Base-by-base conservation (phyloP, 2,113 vertebrate genomes). In the Calypte anna region DNA sequence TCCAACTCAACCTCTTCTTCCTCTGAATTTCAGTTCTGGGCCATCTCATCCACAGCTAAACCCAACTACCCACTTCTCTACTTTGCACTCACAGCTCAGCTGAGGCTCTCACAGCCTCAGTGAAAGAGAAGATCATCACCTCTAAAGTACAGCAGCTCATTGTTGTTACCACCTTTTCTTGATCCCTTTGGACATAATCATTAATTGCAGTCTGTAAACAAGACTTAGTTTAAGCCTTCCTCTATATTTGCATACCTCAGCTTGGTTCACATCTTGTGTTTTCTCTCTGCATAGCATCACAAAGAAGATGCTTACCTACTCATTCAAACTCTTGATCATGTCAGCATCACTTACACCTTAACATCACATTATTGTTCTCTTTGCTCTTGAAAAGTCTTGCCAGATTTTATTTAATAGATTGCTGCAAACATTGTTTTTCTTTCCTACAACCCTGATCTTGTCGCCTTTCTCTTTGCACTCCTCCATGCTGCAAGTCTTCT, bases 391-490 rank as follows among this genome's bases (percentile, higher is more conserved):
- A 87, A 96, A 91, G 50, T 44, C 53, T 75, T 86, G 6, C 11
- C 33, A 38, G 86, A 84, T 74, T 86, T 92, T 84, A 86, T 70
- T 93, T 53, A 78, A 73, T 14, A 59, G 31, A 20, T 36, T 86
- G 46, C 72, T 68, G 36, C 8, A 86, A 92, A 88, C 51, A 51
- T 70, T 70, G 46, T 55, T 93, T 95, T 83, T 86, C 68, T 81
- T 78, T 64, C 81, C 90, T 87, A 73, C 58, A 91, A 64, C 36
- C 22, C 67, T 82, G 69, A 84, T 89, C 77, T 91, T 76, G 54
- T 89, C 74, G 87, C 31, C 36, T 62, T 82, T 88, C 67, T 68
- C 81, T 79, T 58, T 27, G 30, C 62, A 55, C 25, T 89, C 21
- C 20, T 91, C 28, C 64, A 91, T 92, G 77, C 17, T 77, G 21